Percentiles rank a stretch among this genome's conserved stretches.
Evolutionary conservation across 2,888 invertebrate species (phyloP).

Genomic region (Eristalis arbustorum): DNA sequence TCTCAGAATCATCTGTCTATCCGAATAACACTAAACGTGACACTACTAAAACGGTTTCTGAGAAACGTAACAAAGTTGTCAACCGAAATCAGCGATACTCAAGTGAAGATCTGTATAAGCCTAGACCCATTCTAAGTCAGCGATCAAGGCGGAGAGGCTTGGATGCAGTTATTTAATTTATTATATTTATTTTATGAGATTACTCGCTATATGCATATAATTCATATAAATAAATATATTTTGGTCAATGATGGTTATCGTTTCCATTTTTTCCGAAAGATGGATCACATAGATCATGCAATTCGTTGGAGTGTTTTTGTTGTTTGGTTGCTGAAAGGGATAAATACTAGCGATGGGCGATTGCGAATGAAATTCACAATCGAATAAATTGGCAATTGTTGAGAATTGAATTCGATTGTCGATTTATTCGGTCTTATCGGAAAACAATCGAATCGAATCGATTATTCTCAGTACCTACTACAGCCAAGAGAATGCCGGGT

Average conservation of each 20-base stretch:
- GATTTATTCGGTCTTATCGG: no score
- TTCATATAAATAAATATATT: neutral
- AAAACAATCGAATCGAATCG: no score
- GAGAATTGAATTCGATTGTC: no score
- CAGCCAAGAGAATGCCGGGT: no score
- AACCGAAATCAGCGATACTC: constrained; percentile 82
- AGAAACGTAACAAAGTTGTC: constrained; percentile 51
- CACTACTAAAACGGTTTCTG: constrained; percentile 10
- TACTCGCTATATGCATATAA: neutral
- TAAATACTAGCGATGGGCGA: no score
- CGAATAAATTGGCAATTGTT: no score
- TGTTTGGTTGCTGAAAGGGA: no score
- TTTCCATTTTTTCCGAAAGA: neutral
- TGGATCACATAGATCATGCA: neutral
- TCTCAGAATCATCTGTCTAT: constrained; percentile 44
- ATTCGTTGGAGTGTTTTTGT: neutral
- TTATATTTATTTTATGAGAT: neutral
- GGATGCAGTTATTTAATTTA: constrained; percentile 72
- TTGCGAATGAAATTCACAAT: no score
- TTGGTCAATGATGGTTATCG: neutral
- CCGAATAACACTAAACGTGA: constrained; percentile 39
- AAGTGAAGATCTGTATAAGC: constrained; percentile 87
- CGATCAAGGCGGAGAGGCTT: constrained; percentile 81
- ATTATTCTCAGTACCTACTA: no score
- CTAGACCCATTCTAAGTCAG: constrained; percentile 83